A percentile compares a stretch with the other conserved stretches of the same genome.
Conservation (phyloP, 1,140 invertebrate species). For the Maniola jurtina region DNA sequence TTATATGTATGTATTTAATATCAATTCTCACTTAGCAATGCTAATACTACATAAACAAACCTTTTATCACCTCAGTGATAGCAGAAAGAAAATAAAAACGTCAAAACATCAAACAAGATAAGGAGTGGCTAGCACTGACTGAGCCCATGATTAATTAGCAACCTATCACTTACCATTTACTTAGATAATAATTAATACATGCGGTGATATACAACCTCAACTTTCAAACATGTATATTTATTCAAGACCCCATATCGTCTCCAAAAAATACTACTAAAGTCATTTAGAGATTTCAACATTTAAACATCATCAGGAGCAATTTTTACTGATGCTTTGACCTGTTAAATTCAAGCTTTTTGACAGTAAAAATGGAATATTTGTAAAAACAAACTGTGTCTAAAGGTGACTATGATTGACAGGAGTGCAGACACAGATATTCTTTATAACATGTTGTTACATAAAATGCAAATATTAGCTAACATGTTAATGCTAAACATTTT, state of each 20-base stretch:
- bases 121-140: not conserved
- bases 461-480: too few species aligned
- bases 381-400: too few species aligned
- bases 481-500: too few species aligned
- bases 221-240: not conserved
- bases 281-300: too few species aligned
- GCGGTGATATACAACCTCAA: not conserved
- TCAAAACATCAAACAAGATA: conserved; percentile 7
- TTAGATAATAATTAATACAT: not conserved
- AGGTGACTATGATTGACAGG: too few species aligned
- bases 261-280: not conserved
- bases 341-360: too few species aligned
- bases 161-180: not conserved
- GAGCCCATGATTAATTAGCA: not conserved
- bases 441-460: too few species aligned
- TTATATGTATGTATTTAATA: too few species aligned
- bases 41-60: conserved; percentile 9
- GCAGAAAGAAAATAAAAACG: not conserved
- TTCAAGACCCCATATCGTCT: not conserved
- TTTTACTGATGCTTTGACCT: too few species aligned
- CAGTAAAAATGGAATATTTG: too few species aligned
- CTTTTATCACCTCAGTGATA: conserved; percentile 3
- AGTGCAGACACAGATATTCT: too few species aligned
- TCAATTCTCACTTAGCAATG: not conserved
- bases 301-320: too few species aligned